A percentile compares a stretch with the other conserved stretches of the same genome.
Conservation (phyloP, 1,140 invertebrate species). For the Caenorhabditis inopinata region DNA sequence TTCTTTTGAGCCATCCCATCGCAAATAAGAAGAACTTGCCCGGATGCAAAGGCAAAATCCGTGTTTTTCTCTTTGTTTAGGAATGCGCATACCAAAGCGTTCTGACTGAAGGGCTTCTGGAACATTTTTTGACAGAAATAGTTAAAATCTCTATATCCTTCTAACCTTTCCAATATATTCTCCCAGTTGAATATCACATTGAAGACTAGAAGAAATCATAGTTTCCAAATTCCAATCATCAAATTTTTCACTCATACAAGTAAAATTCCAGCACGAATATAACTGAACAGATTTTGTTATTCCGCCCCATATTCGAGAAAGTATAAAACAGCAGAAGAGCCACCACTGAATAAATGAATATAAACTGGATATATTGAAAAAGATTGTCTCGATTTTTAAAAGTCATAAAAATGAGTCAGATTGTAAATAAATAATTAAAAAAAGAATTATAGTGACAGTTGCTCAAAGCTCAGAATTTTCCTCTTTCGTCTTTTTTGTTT, state of each 20-base stretch:
- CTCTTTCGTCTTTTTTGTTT: background rate
- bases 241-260: conserved; percentile 23
- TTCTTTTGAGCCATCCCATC: background rate
- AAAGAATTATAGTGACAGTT: too few relatives aligned
- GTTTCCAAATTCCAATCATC: background rate
- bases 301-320: background rate
- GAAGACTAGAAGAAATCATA: conserved; percentile 1
- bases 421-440: too few relatives aligned
- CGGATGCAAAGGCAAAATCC: background rate
- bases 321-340: too few relatives aligned
- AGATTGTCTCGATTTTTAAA: too few relatives aligned
- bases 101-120: background rate
- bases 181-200: background rate
- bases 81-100: background rate
- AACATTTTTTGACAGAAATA: background rate
- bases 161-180: background rate
- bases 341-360: too few relatives aligned
- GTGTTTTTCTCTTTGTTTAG: background rate
- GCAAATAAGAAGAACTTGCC: background rate
- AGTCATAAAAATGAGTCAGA: too few relatives aligned
- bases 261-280: background rate
- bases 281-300: background rate
- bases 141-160: too few relatives aligned
- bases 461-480: background rate
- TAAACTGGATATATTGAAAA: too few relatives aligned